Base-by-base conservation (phyloP, 2,113 vertebrate genomes). In the Dunckerocampus dactyliophorus region DNA sequence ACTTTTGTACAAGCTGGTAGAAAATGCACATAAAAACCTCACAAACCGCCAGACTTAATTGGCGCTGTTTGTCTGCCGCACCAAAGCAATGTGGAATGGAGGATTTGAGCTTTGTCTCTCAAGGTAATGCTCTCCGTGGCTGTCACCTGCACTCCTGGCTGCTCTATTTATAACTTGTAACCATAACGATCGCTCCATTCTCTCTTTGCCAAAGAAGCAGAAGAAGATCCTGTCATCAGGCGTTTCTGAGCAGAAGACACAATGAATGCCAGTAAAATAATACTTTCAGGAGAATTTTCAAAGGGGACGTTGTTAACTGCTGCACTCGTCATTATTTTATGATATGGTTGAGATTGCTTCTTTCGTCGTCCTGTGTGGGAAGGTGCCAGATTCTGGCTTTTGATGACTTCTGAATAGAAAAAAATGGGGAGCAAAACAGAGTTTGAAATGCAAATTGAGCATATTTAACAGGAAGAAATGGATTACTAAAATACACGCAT, bases 131-230 rank as follows among this genome's bases (percentile, higher is more conserved):
- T 68, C 76, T 77, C 74, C 62, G 82, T 70, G 90, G 82, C 82
- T 81, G 88, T 90, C 88, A 89, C 87, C 84, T 86, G 72, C 77
- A 76, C 78, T 77, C 65, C 75, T 51, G 71, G 80, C 74, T 65
- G 80, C 82, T 85, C 89, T 91, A 92, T 91, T 91, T 90, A 87
- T 90, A 90, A 82, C 83, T 61, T 83, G 89, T 90, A 88, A 89
- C 89, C 90, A 90, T 91, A 88, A 92, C 89, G 90, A 90, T 88
- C 61, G 74, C 67, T 79, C 64, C 52, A 19, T 72, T 71, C 83
- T 85, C 76, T 76, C 80, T 67, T 81, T 66, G 77, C 71, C 67
- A 78, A 80, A 75, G 11, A 65, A 78, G 65, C 76, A 55, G 60
- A 65, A 78, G 65, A 77, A 55, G 60, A 82, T 76, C 67, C 74